Percentiles rank a stretch among this genome's conserved stretches.
Evolutionary conservation across 1,140 invertebrate species (phyloP).

Genomic region (Scaptomyza montana): DNA sequence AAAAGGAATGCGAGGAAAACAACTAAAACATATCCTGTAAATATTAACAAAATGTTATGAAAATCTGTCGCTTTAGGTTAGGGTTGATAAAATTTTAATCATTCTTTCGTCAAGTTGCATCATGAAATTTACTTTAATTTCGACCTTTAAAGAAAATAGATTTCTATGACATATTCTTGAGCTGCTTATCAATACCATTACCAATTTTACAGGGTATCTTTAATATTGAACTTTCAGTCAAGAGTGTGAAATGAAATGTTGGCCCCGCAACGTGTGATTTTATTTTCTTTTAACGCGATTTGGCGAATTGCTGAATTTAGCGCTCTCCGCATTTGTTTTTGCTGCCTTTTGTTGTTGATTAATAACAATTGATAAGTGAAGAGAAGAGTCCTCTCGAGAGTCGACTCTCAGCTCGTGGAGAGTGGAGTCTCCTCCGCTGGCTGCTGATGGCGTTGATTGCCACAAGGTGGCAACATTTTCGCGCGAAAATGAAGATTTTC

Average conservation of each 20-base stretch:
- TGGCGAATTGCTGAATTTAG: slow-evolving; percentile 64
- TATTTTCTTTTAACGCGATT: slow-evolving; percentile 23
- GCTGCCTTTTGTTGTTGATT: slow-evolving; percentile 66
- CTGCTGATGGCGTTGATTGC: slow-evolving; percentile 77
- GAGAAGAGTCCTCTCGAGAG: background rate
- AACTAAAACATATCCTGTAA: background rate
- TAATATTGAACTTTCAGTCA: slow-evolving; percentile 7
- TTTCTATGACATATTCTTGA: too few relatives aligned
- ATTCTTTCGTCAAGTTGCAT: too few relatives aligned
- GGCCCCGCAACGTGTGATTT: slow-evolving; percentile 26
- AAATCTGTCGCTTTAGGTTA: too few relatives aligned
- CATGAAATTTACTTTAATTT: too few relatives aligned
- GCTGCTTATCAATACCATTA: background rate
- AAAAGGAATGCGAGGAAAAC: background rate
- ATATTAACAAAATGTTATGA: background rate
- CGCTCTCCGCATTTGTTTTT: slow-evolving; percentile 60
- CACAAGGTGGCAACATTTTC: slow-evolving; percentile 80
- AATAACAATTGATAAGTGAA: slow-evolving; percentile 77
- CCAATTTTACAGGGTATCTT: slow-evolving; percentile 1
- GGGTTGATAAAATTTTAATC: too few relatives aligned
- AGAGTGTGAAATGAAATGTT: slow-evolving; percentile 79
- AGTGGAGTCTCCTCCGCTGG: slow-evolving; percentile 24
- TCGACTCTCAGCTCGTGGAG: background rate
- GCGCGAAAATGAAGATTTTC: slow-evolving; percentile 80
- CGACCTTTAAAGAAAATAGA: too few relatives aligned